These are phyloP conservation scores for Bufotes viridis DNA, from an alignment of 2,797 vertebrate genomes.

Conservation along the genomic window DNA sequence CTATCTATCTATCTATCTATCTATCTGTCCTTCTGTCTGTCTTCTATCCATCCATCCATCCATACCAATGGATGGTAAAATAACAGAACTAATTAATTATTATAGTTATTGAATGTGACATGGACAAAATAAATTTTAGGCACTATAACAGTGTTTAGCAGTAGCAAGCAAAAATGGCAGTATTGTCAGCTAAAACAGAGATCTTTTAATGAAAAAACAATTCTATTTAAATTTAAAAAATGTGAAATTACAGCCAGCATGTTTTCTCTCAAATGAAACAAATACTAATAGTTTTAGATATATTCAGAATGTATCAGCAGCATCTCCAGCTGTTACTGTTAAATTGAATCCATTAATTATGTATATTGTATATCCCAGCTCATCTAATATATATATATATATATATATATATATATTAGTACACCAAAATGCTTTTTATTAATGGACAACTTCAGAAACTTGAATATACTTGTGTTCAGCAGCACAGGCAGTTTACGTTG, in stretches of 20 bases:
- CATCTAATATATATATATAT: neutral
- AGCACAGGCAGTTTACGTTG: no score
- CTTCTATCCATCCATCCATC: no score
- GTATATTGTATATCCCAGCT: neutral
- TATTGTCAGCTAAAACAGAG: neutral
- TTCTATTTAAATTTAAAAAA: neutral
- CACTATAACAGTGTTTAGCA: neutral
- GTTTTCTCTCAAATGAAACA: neutral
- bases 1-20: no score
- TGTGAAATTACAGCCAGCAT: neutral
- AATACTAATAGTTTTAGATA: no score
- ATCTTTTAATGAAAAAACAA: neutral
- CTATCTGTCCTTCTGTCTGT: no score
- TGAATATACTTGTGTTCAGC: neutral
- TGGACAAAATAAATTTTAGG: no score
- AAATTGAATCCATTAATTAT: slow-evolving; percentile 12
- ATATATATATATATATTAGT: no score
- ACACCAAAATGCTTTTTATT: neutral
- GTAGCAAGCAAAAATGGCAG: neutral
- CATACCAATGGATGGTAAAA: no score
- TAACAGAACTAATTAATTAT: no score
- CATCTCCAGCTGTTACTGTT: slow-evolving; percentile 6
- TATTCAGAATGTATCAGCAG: neutral
- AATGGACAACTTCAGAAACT: neutral
- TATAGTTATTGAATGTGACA: no score